phyloP scores from a whole-genome alignment of 2,113 vertebrate genomes.

The Bos javanicus region DNA sequence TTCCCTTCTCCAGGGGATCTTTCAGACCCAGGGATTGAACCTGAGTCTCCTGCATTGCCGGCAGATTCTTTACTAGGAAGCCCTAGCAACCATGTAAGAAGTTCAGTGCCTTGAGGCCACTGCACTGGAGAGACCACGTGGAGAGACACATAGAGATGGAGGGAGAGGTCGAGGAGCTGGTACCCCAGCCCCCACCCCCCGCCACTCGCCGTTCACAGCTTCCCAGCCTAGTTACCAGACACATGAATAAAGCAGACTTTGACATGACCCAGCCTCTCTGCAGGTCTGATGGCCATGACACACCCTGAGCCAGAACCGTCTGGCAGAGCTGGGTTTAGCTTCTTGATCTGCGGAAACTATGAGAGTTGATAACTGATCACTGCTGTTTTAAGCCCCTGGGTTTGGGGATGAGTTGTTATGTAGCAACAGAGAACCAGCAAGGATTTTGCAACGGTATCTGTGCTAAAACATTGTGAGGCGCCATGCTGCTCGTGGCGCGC shows the following conservation, averaged over 20 bases:
- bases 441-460: not conserved
- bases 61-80: not conserved
- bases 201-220: not conserved
- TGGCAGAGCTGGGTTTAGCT: not conserved
- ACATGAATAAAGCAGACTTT: not conserved
- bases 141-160: not conserved
- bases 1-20: not conserved
- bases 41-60: not conserved
- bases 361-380: not conserved
- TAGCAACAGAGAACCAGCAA: not conserved
- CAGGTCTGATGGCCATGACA: not conserved
- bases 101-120: not conserved
- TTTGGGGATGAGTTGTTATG: not conserved
- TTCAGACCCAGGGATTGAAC: not conserved
- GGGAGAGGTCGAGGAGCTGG: not conserved
- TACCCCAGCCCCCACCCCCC: rapidly evolving
- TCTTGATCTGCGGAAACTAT: not conserved
- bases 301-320: not conserved
- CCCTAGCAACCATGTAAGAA: not conserved
- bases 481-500: rapidly evolving
- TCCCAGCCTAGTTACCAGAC: not conserved
- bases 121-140: not conserved
- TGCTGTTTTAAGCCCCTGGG: not conserved
- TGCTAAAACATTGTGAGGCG: not conserved
- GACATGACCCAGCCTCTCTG: not conserved